phyloP scores from a whole-genome alignment of 2,888 invertebrate species.

The Lucinisca nassula region DNA sequence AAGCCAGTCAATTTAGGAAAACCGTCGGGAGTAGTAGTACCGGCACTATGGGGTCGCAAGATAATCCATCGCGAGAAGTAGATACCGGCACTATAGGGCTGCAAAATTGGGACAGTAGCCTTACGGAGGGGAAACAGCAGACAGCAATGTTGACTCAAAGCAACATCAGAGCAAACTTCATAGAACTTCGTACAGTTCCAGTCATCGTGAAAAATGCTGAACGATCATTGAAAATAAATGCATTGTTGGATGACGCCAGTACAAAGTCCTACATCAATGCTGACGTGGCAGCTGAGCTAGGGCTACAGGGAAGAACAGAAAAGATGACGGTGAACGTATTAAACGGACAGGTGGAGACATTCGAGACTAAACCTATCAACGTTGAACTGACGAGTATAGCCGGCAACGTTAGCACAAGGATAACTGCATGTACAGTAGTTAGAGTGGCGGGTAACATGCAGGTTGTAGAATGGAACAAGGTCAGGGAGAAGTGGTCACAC shows the following conservation, averaged over 20 bases:
- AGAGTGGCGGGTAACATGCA: too few relatives aligned
- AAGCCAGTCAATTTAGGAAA: not conserved
- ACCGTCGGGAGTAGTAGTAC: not conserved
- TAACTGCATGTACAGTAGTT: too few relatives aligned
- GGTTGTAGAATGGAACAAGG: not conserved
- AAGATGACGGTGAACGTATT: not conserved
- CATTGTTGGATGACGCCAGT: not conserved
- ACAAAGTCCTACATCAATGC: not conserved
- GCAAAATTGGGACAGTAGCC: not conserved
- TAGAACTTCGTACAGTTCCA: too few relatives aligned
- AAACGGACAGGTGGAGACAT: conserved; percentile 1
- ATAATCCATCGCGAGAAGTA: too few relatives aligned
- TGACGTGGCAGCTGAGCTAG: not conserved
- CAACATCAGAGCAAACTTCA: too few relatives aligned
- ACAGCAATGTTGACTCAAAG: too few relatives aligned
- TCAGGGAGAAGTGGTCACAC: not conserved
- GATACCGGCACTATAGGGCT: too few relatives aligned
- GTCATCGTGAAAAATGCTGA: too few relatives aligned
- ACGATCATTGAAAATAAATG: too few relatives aligned
- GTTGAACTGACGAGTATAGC: not conserved
- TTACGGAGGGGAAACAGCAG: not conserved
- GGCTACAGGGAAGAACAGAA: not conserved
- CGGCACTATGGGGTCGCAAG: not conserved
- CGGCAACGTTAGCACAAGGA: not conserved
- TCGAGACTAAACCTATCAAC: too few relatives aligned